A percentile compares a stretch with the other conserved stretches of the same genome.
phyloP scores from a whole-genome alignment of 2,797 vertebrate genomes.

The Coregonus ussuriensis region DNA sequence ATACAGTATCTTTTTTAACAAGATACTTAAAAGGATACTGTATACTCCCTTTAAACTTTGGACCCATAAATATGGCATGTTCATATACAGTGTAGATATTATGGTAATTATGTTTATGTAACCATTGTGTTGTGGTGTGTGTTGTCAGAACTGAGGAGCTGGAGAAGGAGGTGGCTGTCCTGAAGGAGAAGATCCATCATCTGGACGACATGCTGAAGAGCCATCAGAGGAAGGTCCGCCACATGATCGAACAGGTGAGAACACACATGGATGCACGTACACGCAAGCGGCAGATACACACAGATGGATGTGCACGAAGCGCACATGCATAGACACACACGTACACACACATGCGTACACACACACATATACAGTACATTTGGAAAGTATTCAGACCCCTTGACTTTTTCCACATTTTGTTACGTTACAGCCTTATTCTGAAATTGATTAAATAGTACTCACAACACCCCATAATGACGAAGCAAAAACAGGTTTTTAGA shows the following conservation, averaged over 20 bases:
- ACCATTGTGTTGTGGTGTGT: slow-evolving; percentile 1
- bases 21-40: neutral
- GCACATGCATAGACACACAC: neutral
- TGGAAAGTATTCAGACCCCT: too few species aligned
- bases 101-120: neutral
- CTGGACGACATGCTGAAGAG: slow-evolving; percentile 94
- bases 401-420: too few species aligned
- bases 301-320: neutral
- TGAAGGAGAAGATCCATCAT: slow-evolving; percentile 90
- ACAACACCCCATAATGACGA: too few species aligned
- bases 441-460: too few species aligned
- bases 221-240: slow-evolving; percentile 92
- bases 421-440: too few species aligned
- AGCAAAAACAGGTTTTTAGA: too few species aligned
- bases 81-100: neutral
- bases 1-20: neutral
- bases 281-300: neutral
- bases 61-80: neutral
- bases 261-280: slow-evolving; percentile 10
- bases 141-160: slow-evolving; percentile 77
- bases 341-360: neutral
- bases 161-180: slow-evolving; percentile 81
- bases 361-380: neutral
- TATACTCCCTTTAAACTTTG: neutral
- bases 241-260: slow-evolving; percentile 94